Evolutionary conservation across 2,797 vertebrate genomes (phyloP).

Genomic region (Siniperca scherzeri): DNA sequence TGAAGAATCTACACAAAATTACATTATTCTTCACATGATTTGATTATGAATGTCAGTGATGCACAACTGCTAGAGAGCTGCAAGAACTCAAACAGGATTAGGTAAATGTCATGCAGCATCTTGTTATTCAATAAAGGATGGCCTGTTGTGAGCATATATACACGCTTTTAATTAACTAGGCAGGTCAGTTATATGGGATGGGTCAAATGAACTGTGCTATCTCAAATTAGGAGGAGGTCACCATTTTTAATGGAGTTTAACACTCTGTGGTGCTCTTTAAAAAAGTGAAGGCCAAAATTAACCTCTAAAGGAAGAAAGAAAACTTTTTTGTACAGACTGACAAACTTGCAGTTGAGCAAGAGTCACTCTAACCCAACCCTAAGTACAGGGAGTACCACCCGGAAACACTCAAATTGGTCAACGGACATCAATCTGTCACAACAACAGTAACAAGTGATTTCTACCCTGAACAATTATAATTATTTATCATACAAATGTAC

Average conservation of each 20-base stretch:
- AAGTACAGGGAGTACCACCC: background rate
- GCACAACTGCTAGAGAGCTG: background rate
- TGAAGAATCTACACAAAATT: background rate
- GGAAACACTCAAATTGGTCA: background rate
- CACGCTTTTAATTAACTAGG: conserved; percentile 67
- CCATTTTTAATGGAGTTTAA: conserved; percentile 26
- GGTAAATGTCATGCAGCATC: background rate
- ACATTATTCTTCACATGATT: background rate
- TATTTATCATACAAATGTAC: background rate
- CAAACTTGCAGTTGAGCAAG: background rate
- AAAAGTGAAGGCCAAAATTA: background rate
- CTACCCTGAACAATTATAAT: background rate
- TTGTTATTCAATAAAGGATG: background rate
- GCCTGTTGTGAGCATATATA: background rate
- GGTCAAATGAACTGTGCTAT: conserved; percentile 48
- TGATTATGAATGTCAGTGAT: background rate
- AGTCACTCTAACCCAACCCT: background rate
- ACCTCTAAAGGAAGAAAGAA: conserved; percentile 25
- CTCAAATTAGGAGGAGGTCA: conserved; percentile 43
- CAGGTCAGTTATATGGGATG: conserved; percentile 37
- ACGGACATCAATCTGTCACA: background rate
- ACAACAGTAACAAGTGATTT: background rate
- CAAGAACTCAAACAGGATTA: background rate
- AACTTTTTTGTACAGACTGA: conserved; percentile 1
- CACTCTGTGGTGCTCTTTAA: conserved; percentile 7